Base-by-base conservation (phyloP, 1,140 invertebrate species). In the Psix sp. region DNA sequence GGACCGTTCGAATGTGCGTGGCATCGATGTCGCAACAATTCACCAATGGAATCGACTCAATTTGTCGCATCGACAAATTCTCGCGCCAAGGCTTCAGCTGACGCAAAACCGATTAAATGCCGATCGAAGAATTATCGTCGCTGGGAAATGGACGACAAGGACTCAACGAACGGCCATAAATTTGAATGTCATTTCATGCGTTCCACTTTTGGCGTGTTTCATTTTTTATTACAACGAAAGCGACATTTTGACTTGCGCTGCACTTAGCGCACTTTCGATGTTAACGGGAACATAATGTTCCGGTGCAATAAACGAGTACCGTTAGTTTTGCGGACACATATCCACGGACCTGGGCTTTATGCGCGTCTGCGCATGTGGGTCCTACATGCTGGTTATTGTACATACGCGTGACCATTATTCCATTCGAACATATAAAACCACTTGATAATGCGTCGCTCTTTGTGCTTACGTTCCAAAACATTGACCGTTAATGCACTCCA, bases 221-320 rank as follows among this genome's bases (percentile, higher is more conserved):
- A 7, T 52, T 65, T 65, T 59, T 54, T 63, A 52, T 59, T 24
- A 42, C 52, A 72, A 63, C 29, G 68, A 72, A 72, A 72, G 68
- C 31, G 68, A 72, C 21, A 72, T 65, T 72, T 72, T 40, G 51
- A 46, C 36, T 29, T 10, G 26, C 49, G 38, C 5, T 48, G 51
- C 59, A 65, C 52, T 72, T 65, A 57, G 38, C 60, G 48, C 60
- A 63, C 70, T 70, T 70, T 70, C 56, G 48, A 45, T 60, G 49
- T 62, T 73, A 73, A 73, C 60, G 62, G 56, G 46, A 73, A 60
- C 52, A 40, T 29, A 59, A 65, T 59, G 59, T 65, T 56, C 38
- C 42, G 52, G 49, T 45, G 15, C 17, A 36, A 63, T 65, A 65
- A 45, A 13, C 54, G 14, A 33, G 42, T 74, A 67, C 71, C 63